Conservation (phyloP, 2,113 vertebrate genomes). For the Pluvialis apricaria region DNA sequence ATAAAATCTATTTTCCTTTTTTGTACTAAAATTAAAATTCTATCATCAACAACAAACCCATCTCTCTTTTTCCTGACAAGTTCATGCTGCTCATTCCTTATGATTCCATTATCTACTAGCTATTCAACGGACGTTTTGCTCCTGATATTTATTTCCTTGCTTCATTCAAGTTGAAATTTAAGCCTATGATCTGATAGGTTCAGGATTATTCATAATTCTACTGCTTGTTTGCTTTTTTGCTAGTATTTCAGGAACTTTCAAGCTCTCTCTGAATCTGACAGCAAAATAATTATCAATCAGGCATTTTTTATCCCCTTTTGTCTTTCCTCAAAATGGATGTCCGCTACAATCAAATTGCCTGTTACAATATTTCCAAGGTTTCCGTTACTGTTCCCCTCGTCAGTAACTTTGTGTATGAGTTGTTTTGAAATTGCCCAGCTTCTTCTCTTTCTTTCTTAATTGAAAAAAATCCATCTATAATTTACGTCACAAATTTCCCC, state of each 20-base stretch:
- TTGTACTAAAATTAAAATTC: neutral
- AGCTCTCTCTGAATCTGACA: neutral
- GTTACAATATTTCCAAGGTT: neutral
- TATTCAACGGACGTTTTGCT: neutral
- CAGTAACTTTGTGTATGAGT: neutral
- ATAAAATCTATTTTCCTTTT: neutral
- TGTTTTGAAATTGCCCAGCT: neutral
- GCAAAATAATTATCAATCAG: neutral
- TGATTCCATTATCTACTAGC: neutral
- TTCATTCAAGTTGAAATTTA: neutral
- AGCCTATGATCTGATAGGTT: neutral
- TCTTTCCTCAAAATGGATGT: neutral
- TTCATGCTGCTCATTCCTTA: neutral
- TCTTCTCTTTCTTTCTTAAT: neutral
- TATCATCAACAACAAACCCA: neutral
- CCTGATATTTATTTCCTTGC: neutral
- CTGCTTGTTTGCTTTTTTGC: neutral
- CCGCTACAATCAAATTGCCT: neutral
- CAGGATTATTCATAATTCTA: neutral
- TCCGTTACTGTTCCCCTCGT: neutral
- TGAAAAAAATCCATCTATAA: neutral
- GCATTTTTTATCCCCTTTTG: neutral
- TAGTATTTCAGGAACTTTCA: neutral
- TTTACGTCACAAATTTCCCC: accelerated
- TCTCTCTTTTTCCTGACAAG: neutral